Evolutionary conservation across 2,113 vertebrate genomes (phyloP), one percentile per base, ranked within the genome.

Genomic region (Otolemur garnettii): DNA sequence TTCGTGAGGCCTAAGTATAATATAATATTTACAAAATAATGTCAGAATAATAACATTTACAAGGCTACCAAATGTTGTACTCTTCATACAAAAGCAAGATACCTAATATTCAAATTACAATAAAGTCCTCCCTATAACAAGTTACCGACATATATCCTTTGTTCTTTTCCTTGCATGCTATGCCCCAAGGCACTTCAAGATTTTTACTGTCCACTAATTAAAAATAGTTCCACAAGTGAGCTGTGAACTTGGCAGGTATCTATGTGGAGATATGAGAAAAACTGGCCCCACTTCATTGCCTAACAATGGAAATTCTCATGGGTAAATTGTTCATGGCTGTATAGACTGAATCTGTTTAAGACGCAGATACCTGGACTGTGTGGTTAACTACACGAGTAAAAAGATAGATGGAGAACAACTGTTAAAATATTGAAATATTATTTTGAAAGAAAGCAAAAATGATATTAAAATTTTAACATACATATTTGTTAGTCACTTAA

Each of bases 11-110:
- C 80, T 72, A 90, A 75, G 24, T 83, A 74, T 71, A 77, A 94
- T 91, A 86, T 71, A 85, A 86, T 95, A 90, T 87, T 93, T 88
- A 93, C 42, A 26, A 94, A 97, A 93, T 79, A 86, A 21, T 87
- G 77, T 80, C 55, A 68, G 59, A 81, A 85, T 93, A 85, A 68
- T 69, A 69, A 33, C 21, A 33, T 60, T 82, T 15, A 55, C 69
- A 89, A 66, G 14, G 24, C 82, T 95, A 86, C 38, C 64, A 96
- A 86, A 80, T 89, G 38, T 66, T 79, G 18, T 86, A 33, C 42
- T 72, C 94, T 93, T 53, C 28, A 79, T 7, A 80, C 0, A 8
- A 19, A 91, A 42, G 81, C 38, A 94, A 59, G 28, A 71, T 55
- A 83, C 5, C 12, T 69, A 71, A 57, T 59, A 80, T 74, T 93